Evolutionary conservation across 2,113 vertebrate genomes (phyloP).

Genomic region (Cynopterus brachyotis): DNA sequence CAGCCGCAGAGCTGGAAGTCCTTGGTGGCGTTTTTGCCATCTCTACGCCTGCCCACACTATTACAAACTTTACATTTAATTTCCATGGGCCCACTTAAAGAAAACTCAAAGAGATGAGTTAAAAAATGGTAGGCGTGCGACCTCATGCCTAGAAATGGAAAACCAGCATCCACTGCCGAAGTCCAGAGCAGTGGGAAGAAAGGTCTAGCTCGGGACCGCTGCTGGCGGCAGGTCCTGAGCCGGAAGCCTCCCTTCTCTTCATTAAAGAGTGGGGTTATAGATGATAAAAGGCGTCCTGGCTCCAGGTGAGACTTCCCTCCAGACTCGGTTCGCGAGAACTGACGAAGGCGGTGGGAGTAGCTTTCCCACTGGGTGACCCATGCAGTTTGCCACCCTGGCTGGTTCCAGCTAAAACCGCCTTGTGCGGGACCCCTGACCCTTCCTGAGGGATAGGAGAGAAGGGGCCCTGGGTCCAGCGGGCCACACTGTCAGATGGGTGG

Average conservation of each 20-base stretch:
- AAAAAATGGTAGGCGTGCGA: not conserved
- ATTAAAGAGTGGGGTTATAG: not conserved
- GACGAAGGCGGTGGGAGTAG: not conserved
- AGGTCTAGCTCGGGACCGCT: rapidly evolving
- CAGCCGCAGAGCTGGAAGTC: not conserved
- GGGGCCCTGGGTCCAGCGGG: rapidly evolving
- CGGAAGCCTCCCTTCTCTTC: not conserved
- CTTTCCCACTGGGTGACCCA: not conserved
- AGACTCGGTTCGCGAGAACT: not conserved
- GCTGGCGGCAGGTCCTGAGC: not conserved
- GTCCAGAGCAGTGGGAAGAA: not conserved
- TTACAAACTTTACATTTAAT: not conserved
- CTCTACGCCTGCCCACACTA: not conserved
- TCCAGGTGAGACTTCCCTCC: not conserved
- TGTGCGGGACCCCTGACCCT: rapidly evolving
- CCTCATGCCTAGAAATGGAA: slow-evolving; percentile 11
- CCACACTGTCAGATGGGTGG: rapidly evolving
- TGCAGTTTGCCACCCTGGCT: not conserved
- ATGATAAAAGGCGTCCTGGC: not conserved
- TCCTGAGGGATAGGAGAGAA: not conserved
- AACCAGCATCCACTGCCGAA: not conserved
- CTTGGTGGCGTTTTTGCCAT: rapidly evolving
- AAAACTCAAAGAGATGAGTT: not conserved
- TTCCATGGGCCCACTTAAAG: not conserved
- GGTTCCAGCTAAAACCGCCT: not conserved